Evolutionary conservation across 2,888 invertebrate species (phyloP), one percentile per base, ranked within the genome.

Genomic region (Hydrotaea cyrtoneurina): DNA sequence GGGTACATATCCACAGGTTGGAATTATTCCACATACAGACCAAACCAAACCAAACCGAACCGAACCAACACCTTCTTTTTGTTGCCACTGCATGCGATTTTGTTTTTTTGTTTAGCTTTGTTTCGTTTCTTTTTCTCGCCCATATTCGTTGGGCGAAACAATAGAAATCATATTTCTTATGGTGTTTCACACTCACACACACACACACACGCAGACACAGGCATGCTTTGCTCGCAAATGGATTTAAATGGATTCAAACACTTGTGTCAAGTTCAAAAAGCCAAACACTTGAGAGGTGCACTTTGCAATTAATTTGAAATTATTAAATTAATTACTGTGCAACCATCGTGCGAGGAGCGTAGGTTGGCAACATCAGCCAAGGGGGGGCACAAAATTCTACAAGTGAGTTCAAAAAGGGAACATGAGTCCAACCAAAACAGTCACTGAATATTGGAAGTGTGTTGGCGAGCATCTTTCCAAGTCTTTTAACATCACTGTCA

Each of bases 161-260:
- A 82, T 85, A 85, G 82, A 82, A 85, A 82, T 85, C 85, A 82
- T 85, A 85, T 82, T 85, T 85, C 77, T 71, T 69, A 66, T 26
- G 46, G 26, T 23, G 69, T n/a, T 46, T 15, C 21, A 31, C 31
- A 31, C n/a, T n/a, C 31, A 31, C 31, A 31, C 31, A 31, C 31
- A 31, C 2, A 31, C 31, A 31, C 31, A 4, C 7, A 31, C 31
- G 7, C 2, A 31, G 2, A 31, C 31, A 4, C 13, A 59, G 23
- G n/a, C n/a, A n/a, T n/a, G n/a, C n/a, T 31, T 31, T 7, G 31
- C 43, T 39, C 36, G 19, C 46, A 66, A 74, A 26, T 50, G 71
- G 72, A 82, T 74, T 82, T 76, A 85, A 85, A 82, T 85, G 82
- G 79, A 85, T 77, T 80, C 79, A 82, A 82, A 69, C 64, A 74